Base-by-base conservation (phyloP, 2,797 vertebrate species). In the Erethizon dorsatum region DNA sequence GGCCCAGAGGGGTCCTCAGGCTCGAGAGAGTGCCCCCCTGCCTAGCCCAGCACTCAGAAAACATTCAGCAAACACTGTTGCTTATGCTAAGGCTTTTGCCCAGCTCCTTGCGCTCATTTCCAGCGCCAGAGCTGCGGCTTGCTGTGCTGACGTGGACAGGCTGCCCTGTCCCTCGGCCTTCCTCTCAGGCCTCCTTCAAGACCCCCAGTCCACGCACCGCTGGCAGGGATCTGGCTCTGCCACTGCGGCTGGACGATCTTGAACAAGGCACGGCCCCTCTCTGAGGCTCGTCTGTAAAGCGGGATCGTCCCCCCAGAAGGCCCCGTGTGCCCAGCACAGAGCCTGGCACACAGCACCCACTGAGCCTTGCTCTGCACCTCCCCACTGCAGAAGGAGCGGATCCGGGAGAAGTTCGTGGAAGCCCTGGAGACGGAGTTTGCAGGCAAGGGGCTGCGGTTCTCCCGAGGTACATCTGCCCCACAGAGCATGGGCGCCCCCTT, bases 321-420 rank as follows among this genome's bases (percentile, higher is more conserved):
- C 5, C 50, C 75, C 2, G 14, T 41, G 52, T 80, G 47, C 31
- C 41, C 67, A 13, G 61, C 50, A 5, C 28, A 1, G 47, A 24
- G 57, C 61, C n/a, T 56, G 31, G 83, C 52, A 0, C 8, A 2
- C 6, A 0, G 31, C 14, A 8, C 52, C 67, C 78, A 22, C 63
- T 88, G 65, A 95, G 15, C 84, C 77, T 96, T 50, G 67, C 3
- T 85, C 93, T 88, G 2, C 13, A 15, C 73, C 37, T 91, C 31
- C 84, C 28, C 63, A 52, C 91, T 6, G 8, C 99, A 99, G 99
- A 99, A 99, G 97, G 99, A 99, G 97, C 99, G 99, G 98, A 99
- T 99, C 95, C 98, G 99, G 93, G 99, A 99, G 98, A 99, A 99
- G 97, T 99, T 99, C 93, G 99, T 99, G 91, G 99, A 99, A 67